Evolutionary conservation across 2,797 vertebrate genomes (phyloP), one percentile per base, ranked within the genome.

Genomic region (Pampus argenteus): DNA sequence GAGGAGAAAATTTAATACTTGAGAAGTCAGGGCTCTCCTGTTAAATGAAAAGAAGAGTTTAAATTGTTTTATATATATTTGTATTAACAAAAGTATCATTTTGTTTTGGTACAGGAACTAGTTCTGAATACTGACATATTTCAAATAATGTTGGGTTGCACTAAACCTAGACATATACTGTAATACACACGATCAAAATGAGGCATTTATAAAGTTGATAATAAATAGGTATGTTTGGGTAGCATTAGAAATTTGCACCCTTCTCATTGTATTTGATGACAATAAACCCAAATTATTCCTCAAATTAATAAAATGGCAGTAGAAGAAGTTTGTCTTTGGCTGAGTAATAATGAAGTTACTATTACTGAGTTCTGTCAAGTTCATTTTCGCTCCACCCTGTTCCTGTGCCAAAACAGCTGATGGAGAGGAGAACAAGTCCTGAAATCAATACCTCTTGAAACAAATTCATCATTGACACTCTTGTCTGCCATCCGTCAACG

Each of bases 401-500:
- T 60, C 11, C 36, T 59, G 44, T 23, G 42, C 77, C 76, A 72
- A 48, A 66, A 51, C 66, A 72, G 81, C 73, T 18, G 71, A 63
- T 55, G 44, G 65, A 70, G 66, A 63, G 2, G n/a, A 75, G 31
- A 25, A 70, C 14, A 8, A 67, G 55, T 58, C 55, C 38, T 42
- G 29, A 71, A 83, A 90, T 94, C 87, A 85, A 88, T 89, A 82
- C 51, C 25, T 45, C 68, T 75, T 87, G 79, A 79, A 78, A 71
- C 59, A 58, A 70, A 83, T 74, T 72, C 60, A 74, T 15, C 15
- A 4, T 61, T 57, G 62, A 78, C 79, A 65, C 58, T 63, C 25
- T 66, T 47, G 31, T 81, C 54, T 75, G 70, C 79, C 55, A 82
- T 81, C 54, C 74, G 70, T 78, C 55, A 82, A 66, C 18, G 52